Conservation (phyloP, 2,113 vertebrate genomes). For the Casuarius casuarius region DNA sequence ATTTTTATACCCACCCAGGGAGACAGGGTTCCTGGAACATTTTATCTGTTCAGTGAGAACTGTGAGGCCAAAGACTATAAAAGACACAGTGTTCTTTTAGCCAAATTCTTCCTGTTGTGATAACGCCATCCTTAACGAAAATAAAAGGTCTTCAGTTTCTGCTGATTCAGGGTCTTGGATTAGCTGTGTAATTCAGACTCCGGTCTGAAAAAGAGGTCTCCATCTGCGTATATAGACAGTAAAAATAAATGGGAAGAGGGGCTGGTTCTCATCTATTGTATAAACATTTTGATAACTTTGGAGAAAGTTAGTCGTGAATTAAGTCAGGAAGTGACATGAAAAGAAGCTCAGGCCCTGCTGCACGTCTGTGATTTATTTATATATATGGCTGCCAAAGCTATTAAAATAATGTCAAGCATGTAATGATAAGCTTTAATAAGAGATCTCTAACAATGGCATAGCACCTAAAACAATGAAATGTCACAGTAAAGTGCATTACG, state of each 20-base stretch:
- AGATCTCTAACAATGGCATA: background rate
- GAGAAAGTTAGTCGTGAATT: background rate
- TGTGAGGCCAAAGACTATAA: background rate
- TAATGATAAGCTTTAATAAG: background rate
- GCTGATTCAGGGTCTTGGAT: background rate
- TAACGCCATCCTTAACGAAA: background rate
- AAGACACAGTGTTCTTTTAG: conserved; percentile 31
- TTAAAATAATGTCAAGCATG: conserved; percentile 11
- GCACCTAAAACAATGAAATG: background rate
- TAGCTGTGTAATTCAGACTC: background rate
- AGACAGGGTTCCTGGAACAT: background rate
- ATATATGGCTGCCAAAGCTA: background rate
- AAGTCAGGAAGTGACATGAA: background rate
- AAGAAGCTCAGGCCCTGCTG: background rate
- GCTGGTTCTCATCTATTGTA: background rate
- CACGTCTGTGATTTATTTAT: conserved; percentile 16
- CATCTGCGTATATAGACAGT: background rate
- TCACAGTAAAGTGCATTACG: background rate
- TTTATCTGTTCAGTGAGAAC: background rate
- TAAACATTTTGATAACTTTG: conserved; percentile 14
- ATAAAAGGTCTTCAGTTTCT: conserved; percentile 28
- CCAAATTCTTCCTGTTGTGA: conserved; percentile 40
- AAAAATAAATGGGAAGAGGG: background rate
- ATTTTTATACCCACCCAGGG: conserved; percentile 19
- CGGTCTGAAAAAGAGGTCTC: background rate